A percentile compares a stretch with the other conserved stretches of the same genome.
These are phyloP conservation scores for Tenualosa ilisha DNA, from an alignment of 2,797 vertebrate species.

Conservation along the genomic window DNA sequence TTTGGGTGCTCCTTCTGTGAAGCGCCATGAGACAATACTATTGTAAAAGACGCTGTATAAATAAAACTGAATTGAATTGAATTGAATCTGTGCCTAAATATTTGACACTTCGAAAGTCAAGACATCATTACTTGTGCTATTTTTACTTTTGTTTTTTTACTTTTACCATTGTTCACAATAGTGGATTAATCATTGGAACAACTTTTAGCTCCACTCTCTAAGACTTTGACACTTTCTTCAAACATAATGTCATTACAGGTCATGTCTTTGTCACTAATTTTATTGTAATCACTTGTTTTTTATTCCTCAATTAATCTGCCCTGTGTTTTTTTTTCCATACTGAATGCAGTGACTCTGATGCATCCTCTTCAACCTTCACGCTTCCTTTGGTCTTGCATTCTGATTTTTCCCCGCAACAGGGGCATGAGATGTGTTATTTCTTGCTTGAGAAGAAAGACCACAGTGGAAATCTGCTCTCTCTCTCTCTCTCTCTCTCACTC, in stretches of 20 bases:
- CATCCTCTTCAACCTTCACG: constrained; percentile 55
- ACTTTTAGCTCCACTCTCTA: not conserved
- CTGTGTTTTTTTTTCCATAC: constrained; percentile 46
- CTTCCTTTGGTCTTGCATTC: constrained; percentile 53
- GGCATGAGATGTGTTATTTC: constrained; percentile 50
- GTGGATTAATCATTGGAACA: not conserved
- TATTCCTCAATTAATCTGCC: constrained; percentile 57
- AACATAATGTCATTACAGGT: constrained; percentile 30
- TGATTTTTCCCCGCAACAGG: constrained; percentile 48
- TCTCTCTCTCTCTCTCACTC: constrained; percentile 27
- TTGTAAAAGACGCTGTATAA: too few species aligned
- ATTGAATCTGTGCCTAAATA: too few species aligned
- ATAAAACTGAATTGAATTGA: too few species aligned
- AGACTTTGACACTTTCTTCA: constrained; percentile 35
- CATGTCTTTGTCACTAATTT: constrained; percentile 55
- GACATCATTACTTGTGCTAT: too few species aligned
- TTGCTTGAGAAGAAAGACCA: constrained; percentile 57
- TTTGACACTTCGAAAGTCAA: too few species aligned
- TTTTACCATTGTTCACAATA: too few species aligned
- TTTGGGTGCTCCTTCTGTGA: too few species aligned
- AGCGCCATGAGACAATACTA: too few species aligned
- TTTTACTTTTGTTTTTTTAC: too few species aligned
- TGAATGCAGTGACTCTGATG: constrained; percentile 50
- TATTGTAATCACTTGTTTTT: constrained; percentile 56
- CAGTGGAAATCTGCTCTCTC: constrained; percentile 39